These are phyloP conservation scores for Eubasilissa splendida DNA, from an alignment of 2,888 invertebrate species.

Conservation along the genomic window DNA sequence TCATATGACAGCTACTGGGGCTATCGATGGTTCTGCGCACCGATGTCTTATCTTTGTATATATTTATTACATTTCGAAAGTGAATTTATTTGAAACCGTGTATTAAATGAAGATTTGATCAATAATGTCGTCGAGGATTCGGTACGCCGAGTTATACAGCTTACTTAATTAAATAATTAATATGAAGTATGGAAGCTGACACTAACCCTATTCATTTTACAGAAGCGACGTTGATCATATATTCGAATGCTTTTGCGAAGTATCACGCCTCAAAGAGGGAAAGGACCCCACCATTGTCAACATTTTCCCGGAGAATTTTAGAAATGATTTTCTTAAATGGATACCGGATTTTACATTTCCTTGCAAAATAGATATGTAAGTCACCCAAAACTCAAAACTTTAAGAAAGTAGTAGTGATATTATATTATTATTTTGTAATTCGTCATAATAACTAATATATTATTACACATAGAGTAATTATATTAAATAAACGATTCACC, in stretches of 20 bases:
- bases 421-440: not conserved
- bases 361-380: constrained; percentile 84
- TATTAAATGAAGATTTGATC: not conserved
- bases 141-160: not conserved
- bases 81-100: too few relatives aligned
- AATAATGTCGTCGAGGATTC: constrained; percentile 12
- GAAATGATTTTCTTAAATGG: constrained; percentile 86
- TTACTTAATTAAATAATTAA: not conserved
- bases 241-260: constrained; percentile 85
- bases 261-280: constrained; percentile 72
- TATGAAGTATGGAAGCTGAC: not conserved
- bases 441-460: not conserved
- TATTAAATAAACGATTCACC: not conserved
- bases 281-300: constrained; percentile 79
- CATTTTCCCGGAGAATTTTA: constrained; percentile 88
- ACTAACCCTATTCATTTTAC: not conserved
- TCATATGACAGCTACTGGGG: too few relatives aligned
- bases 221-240: constrained; percentile 19
- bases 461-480: not conserved
- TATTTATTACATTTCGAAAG: too few relatives aligned
- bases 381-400: constrained; percentile 52
- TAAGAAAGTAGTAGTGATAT: constrained; percentile 6
- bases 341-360: constrained; percentile 95
- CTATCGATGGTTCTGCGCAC: too few relatives aligned
- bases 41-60: too few relatives aligned